Base-by-base conservation (phyloP, 2,888 invertebrate species). In the Epiblema foenella region DNA sequence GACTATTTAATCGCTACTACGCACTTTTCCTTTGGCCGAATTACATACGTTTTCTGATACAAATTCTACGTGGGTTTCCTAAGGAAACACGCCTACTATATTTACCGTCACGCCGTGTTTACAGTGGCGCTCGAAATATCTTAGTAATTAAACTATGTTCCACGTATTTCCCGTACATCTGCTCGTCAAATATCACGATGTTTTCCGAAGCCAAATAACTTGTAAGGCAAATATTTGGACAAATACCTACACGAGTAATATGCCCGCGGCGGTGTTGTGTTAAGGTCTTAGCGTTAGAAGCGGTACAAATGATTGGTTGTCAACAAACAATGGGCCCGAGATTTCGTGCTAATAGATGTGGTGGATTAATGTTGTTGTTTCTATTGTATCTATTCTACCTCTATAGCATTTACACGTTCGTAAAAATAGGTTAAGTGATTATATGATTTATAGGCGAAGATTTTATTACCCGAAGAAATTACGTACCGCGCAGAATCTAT, bases 161-260 rank as follows among this genome's bases (percentile, higher is more conserved):
- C 52, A 20, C 60, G 57, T 65, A 42, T 63, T 65, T 68, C 68
- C 58, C 15, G 29, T 54, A 68, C 65, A 65, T 65, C 59, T 51
- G 60, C 56, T 67, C 59, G 52, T 52, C 69, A 76, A 75, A 73
- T 73, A 76, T 72, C 65, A 69, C 72, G 51, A 56, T 64, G 54
- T 76, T 72, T 74, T 70, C 66, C 49, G 62, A 42, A 66, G 70
- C 72, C 75, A 72, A 75, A 73, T 73, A 75, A 76, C 74, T 74
- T 74, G 74, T 72, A 64, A 73, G 20, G 71, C 72, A 74, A 76
- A 76, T 74, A 73, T 76, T 75, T 75, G 73, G 20, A 65, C 70
- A 70, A 60, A 70, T 70, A 70, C 65, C 70, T 70, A 65, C 59
- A 37, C 51, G 65, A 68, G 56, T 66, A 66, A 70, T 69, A 69